Base-by-base conservation (phyloP, 1,140 invertebrate species). In the Lysiphlebus fabarum region DNA sequence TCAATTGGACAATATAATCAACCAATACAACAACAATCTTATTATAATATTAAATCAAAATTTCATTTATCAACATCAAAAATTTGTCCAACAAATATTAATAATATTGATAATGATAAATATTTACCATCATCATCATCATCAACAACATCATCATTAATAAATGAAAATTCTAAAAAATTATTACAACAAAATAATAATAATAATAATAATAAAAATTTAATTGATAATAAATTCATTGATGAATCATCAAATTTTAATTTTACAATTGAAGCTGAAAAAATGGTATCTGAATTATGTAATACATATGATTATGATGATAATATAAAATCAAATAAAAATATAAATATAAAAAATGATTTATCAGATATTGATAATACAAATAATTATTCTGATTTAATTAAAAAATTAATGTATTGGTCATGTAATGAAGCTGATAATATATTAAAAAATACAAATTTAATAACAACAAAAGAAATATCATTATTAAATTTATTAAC, bases 251-350 rank as follows among this genome's bases (percentile, higher is more conserved):
- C 70, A 5, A 75, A 67, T 59, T 77, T 77, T 53, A 72, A 77
- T 44, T 77, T 77, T 43, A 76, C 74, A 0, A 73, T 77, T 12
- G 75, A 77, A 47, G 74, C 75, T 12, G 75, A 77, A 11, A 75
- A 76, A 37, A 77, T 77, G 75, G 75, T 76, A 0, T 77, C 74
- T 0, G 73, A 72, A 5, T 56, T 76, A 2, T 77, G 75, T 56
- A 76, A 75, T 38, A 70, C 68, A 3, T 67, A 26, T 26, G 17
- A 26, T 26, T 26, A 26, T 26, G 17, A 26, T 26, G 17, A 26
- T 26, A 26, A 26, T 2, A 26, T 26, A 26, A 1, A 26, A 26
- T 1, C 17, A n/a, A n/a, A n/a, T 26, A 26, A 26, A 26, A 26
- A 4, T 26, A 2, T 26, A 26, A 36, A 17, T 38, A n/a, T 50